Conservation (phyloP, 2,888 invertebrate genomes). For the Nezara viridula region DNA sequence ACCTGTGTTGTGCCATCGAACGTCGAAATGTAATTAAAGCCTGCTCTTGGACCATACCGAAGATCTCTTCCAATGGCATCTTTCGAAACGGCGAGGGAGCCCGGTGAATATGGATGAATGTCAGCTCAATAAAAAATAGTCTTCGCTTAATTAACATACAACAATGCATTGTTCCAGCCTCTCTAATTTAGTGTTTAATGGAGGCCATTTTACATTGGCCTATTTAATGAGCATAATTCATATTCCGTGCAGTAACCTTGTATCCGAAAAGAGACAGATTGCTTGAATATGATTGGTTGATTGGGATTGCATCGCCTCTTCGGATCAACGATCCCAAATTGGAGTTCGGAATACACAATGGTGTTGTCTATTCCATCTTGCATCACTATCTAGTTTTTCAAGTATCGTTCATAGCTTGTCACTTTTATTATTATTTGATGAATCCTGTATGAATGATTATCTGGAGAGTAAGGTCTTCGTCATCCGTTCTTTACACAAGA, state of each 20-base stretch:
- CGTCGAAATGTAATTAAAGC: constrained; percentile 25
- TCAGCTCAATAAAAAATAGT: constrained; percentile 35
- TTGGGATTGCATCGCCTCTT: constrained; percentile 16
- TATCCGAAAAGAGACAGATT: constrained; percentile 1
- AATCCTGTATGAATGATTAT: too few species aligned
- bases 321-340: not conserved
- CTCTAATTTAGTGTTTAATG: constrained; percentile 44
- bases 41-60: not conserved
- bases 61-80: not conserved
- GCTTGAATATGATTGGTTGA: not conserved
- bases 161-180: constrained; percentile 37
- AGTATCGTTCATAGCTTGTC: too few species aligned
- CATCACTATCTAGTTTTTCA: too few species aligned
- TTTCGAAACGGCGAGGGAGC: constrained; percentile 2
- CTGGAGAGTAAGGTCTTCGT: too few species aligned
- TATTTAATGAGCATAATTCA: constrained; percentile 45
- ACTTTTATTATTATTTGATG: too few species aligned
- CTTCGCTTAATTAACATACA: constrained; percentile 31
- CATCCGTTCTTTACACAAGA: too few species aligned
- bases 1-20: not conserved
- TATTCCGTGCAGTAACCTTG: constrained; percentile 22
- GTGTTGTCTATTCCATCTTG: not conserved
- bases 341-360: not conserved
- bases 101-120: constrained; percentile 31
- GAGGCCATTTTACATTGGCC: constrained; percentile 33